These are phyloP conservation scores for Hyposoter didymator DNA, from an alignment of 2,888 invertebrate species.

Conservation along the genomic window DNA sequence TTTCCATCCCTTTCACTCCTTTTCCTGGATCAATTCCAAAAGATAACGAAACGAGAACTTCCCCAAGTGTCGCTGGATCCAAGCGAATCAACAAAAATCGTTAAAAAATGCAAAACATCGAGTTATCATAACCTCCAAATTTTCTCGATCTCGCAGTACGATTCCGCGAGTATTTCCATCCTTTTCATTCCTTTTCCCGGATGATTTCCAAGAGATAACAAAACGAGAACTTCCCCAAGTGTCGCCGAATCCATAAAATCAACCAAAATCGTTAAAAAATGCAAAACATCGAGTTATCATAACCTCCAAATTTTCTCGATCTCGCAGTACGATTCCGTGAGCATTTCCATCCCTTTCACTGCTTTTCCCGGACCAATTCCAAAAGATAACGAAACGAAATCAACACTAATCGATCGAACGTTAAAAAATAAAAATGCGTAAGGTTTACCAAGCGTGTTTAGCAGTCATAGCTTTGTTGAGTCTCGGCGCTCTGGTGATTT, in stretches of 20 bases:
- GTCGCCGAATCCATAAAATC: neutral
- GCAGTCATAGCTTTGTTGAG: constrained; percentile 90
- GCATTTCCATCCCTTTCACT: neutral
- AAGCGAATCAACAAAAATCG: neutral
- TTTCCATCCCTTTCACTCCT: neutral
- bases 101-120: neutral
- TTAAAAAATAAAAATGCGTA: constrained; percentile 87
- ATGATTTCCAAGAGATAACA: neutral
- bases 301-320: neutral
- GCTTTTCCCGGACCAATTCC: neutral
- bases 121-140: neutral
- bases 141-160: neutral
- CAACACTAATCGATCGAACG: neutral
- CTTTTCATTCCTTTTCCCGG: neutral
- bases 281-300: neutral
- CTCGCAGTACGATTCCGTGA: neutral
- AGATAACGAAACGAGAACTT: neutral
- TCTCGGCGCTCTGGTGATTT: constrained; percentile 90
- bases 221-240: neutral
- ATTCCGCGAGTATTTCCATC: neutral
- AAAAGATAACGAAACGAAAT: neutral
- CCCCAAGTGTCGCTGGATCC: neutral
- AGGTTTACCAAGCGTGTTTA: constrained; percentile 92
- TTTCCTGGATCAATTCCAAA: neutral
- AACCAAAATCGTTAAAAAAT: neutral